Percentiles rank a stretch among this genome's conserved stretches.
Evolutionary conservation across 2,113 vertebrate species (phyloP).

Genomic region (Plecturocebus donacophilus): DNA sequence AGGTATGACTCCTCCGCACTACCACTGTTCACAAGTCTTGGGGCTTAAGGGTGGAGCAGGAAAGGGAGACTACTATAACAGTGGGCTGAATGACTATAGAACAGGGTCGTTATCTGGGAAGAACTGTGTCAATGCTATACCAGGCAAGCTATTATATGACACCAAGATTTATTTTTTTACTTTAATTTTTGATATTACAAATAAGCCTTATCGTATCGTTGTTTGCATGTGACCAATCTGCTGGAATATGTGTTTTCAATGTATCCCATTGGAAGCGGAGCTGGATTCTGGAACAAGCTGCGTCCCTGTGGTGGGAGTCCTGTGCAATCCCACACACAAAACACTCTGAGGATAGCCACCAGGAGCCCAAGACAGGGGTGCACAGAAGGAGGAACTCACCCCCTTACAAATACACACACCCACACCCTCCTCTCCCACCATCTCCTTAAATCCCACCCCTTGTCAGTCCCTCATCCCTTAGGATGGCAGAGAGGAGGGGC

Average conservation of each 20-base stretch:
- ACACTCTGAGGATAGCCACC: conserved; percentile 63
- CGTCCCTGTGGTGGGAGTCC: conserved; percentile 66
- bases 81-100: background rate
- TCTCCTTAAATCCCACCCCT: background rate
- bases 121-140: background rate
- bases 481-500: background rate
- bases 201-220: conserved; percentile 39
- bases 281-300: conserved; percentile 68
- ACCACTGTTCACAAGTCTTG: background rate
- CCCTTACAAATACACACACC: conserved; percentile 43
- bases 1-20: background rate
- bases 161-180: background rate
- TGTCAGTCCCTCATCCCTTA: background rate
- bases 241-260: conserved; percentile 67
- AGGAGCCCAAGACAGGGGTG: conserved; percentile 11
- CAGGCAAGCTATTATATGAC: background rate
- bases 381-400: background rate
- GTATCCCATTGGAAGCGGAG: conserved; percentile 57
- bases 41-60: background rate
- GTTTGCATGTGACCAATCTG: conserved; percentile 62
- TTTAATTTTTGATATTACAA: conserved; percentile 36
- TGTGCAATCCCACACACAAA: conserved; percentile 68
- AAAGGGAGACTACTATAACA: background rate
- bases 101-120: background rate
- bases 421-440: background rate